Evolutionary conservation across 1,140 invertebrate species (phyloP), one percentile per base, ranked within the genome.

Genomic region (Hylyphantes graminicola): DNA sequence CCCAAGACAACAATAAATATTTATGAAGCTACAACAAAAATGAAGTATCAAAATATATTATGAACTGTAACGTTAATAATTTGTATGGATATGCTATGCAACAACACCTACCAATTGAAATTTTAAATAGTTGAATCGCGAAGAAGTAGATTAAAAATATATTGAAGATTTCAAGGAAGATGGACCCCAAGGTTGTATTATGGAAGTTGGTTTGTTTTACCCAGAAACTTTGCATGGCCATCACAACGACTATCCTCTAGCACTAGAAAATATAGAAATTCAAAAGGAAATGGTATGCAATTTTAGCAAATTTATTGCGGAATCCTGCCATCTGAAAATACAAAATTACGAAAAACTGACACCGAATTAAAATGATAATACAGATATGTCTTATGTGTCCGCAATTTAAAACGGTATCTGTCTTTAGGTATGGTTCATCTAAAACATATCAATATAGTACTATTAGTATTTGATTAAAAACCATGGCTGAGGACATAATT

Each of bases 301-400:
- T 51, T 61, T 61, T 64, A 61, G 11, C 19, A 48, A 15, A 15
- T 13, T 48, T 12, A 2, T n/a, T 17, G 13, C 7, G 10, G 67
- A 50, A 70, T 13, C 7, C 17, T 35, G 35, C 35, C 35, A 35
- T 35, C 35, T 35, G 12, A 9, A 50, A 10, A 35, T 50, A 35
- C 11, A 17, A 13, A 50, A 1, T 50, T n/a, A 13, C 7, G 54
- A 54, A 63, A 87, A 83, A 78, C 50, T 87, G 17, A 12, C 67
- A 11, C 73, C 55, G 0, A 81, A 73, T 86, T 78, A 86, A 53
- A 10, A 64, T 10, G 19, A 77, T 73, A 87, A 86, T 53, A 85
- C 80, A 90, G 90, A 53, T 92, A 92, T 88, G 86, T 90, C 63
- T 88, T 92, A 61, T 91, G 92, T 88, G 91, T 91, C 88, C 77